Conservation (phyloP, 2,113 vertebrate species). For the Geococcyx californianus region DNA sequence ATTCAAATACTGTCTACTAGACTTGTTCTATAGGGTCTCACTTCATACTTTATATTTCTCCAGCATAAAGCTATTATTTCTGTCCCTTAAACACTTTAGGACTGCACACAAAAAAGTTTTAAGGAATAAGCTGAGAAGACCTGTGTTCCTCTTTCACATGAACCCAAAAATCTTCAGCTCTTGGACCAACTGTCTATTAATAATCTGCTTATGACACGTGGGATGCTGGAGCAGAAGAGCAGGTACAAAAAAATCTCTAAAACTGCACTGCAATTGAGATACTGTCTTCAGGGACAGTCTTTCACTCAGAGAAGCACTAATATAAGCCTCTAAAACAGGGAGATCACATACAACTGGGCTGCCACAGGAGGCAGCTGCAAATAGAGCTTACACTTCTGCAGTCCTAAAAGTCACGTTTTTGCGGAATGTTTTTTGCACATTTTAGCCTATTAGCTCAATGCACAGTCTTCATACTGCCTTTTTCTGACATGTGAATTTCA, state of each 20-base stretch:
- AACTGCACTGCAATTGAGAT: background rate
- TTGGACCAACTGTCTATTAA: rapidly evolving
- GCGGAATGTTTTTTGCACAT: background rate
- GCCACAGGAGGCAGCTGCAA: background rate
- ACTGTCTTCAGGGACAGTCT: background rate
- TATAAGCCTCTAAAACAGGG: background rate
- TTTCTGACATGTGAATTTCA: background rate
- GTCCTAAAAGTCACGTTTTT: background rate
- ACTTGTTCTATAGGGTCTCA: background rate
- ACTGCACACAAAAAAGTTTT: background rate
- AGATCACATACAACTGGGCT: background rate
- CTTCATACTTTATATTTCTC: background rate
- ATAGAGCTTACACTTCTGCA: background rate
- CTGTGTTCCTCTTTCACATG: background rate
- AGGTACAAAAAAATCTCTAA: background rate
- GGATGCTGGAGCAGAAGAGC: background rate
- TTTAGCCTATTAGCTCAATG: background rate
- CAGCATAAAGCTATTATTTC: background rate
- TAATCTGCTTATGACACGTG: background rate
- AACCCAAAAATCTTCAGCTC: background rate
- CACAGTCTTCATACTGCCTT: background rate
- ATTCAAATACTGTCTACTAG: background rate
- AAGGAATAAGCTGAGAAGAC: background rate
- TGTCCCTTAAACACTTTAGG: background rate
- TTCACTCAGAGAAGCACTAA: background rate